Base-by-base conservation (phyloP, 2,888 invertebrate genomes). In the Ormyrus nitidulus region DNA sequence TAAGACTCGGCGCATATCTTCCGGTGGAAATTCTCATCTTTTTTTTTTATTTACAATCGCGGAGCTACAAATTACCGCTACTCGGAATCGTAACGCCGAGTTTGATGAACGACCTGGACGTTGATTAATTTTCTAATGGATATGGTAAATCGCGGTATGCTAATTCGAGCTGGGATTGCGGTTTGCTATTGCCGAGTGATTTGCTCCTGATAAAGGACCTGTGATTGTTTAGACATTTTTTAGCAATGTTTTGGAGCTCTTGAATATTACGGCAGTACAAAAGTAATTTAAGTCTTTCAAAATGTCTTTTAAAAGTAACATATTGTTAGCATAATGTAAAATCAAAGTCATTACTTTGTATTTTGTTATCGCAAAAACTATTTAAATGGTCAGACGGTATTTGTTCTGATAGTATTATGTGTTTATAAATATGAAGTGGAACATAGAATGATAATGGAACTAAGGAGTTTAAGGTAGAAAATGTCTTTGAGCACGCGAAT, bases 401-500 rank as follows among this genome's bases (percentile, higher is more conserved):
- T 75, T 66, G 68, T 46, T 61, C 46, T 46, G 59, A 61, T 61
- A 61, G n/a, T 64, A 5, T 10, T 77, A 64, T 77, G 53, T 64
- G 49, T 77, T 65, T 64, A 58, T 58, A 34, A 77, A 70, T 62
- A 56, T 46, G 44, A 65, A 70, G 58, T 58, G 44, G 13, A 65
- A 73, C 9, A 46, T 44, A 54, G 48, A 64, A 61, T 56, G 70
- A 70, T 72, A 72, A 53, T 77, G 72, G 66, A 71, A 66, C 58
- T 34, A 9, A 51, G n/a, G 9, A 6, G 7, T 48, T 49, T 53
- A 19, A 44, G n/a, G 65, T 59, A 56, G 61, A 79, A 69, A 74
- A 74, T 74, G 64, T 7, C 62, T 49, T 58, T n/a, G 62, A 76
- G 53, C 79, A 79, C 74, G 79, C 74, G 56, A 79, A 74, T 64